Base-by-base conservation (phyloP, 2,113 vertebrate species). In the Penelope pileata region DNA sequence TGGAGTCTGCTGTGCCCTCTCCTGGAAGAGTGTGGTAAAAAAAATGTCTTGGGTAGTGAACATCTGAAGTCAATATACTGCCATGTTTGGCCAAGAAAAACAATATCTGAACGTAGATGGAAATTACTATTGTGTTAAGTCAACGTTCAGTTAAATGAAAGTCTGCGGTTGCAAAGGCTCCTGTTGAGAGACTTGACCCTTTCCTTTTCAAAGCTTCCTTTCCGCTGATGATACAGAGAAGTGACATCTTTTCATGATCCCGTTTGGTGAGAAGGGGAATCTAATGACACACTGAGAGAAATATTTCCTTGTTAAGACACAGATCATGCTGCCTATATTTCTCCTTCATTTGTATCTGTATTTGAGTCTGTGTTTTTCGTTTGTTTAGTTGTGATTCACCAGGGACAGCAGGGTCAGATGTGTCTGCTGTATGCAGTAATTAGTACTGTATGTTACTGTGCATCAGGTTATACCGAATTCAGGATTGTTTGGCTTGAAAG, bases 261-360 rank as follows among this genome's bases (percentile, higher is more conserved):
- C 1, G 0, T 42, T 63, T 62, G 40, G 16, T 82, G 66, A 48
- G 53, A 38, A 60, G 21, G 42, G 45, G 15, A 32, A 5, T 53
- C 2, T 1, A 53, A 4, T 42, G 26, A 56, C 30, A 18, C 42
- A 19, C 0, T 66, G 30, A 19, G 29, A 77, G 16, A 22, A 86
- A 2, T 73, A 13, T 27, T 86, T 56, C 43, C 16, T 75, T 10
- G 16, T 68, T 13, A 72, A 62, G 43, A 9, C 7, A 16, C 0
- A 0, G 54, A 75, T 78, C 3, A 17, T 9, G 16, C 1, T 54
- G 24, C 26, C 60, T 22, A 4, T 89, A n/a, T 19, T 74, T 8
- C 12, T 72, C 2, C 5, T 67, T 59, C 3, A 13, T 72, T 60
- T 84, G 18, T 72, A 94, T 76, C 40, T 82, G 45, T 68, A 2